These are phyloP conservation scores for Microplitis mediator DNA, from an alignment of 1,140 invertebrate genomes.

Conservation along the genomic window DNA sequence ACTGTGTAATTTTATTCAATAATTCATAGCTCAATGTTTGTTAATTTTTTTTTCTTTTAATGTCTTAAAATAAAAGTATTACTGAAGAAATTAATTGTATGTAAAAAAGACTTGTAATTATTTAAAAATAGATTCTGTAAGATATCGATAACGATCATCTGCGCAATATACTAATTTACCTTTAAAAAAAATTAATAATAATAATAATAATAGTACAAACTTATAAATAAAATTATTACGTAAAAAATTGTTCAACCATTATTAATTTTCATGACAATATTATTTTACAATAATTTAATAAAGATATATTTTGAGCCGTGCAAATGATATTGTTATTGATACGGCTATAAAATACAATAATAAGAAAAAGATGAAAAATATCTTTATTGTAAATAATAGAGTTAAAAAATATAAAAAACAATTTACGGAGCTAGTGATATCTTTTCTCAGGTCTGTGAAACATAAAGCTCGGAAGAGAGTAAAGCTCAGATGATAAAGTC, in stretches of 20 bases:
- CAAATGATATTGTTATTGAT: background rate
- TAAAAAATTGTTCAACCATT: too few relatives aligned
- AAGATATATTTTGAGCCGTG: too few relatives aligned
- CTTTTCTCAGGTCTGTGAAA: background rate
- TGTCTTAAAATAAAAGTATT: background rate
- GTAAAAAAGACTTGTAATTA: too few relatives aligned
- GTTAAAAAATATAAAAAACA: too few relatives aligned
- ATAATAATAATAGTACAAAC: too few relatives aligned
- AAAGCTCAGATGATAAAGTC: background rate
- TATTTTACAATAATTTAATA: too few relatives aligned
- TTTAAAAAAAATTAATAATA: too few relatives aligned
- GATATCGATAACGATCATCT: too few relatives aligned
- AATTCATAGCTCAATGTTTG: background rate
- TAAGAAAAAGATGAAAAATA: background rate
- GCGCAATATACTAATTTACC: background rate
- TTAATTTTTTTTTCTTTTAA: background rate
- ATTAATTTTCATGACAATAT: too few relatives aligned
- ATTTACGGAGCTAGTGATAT: background rate
- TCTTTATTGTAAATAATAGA: background rate
- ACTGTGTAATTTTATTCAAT: too few relatives aligned
- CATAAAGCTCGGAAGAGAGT: background rate
- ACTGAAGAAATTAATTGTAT: background rate
- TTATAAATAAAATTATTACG: too few relatives aligned
- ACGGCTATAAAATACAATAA: background rate
- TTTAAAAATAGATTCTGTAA: too few relatives aligned